Evolutionary conservation across 2,797 vertebrate species (phyloP).

Genomic region (Anomalospiza imberbis): DNA sequence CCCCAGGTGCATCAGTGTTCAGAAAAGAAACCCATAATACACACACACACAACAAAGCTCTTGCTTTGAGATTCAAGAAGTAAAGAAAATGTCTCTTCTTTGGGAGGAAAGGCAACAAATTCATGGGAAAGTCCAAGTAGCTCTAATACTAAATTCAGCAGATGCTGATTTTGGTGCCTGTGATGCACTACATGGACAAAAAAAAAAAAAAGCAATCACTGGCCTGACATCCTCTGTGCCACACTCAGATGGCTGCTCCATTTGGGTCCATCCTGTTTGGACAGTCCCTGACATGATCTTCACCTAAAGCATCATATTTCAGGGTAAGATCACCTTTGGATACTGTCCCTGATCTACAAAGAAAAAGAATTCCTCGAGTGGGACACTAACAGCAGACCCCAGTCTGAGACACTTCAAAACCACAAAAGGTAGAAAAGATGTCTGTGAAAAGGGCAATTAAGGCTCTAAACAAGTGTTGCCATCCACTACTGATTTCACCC

Average conservation of each 20-base stretch:
- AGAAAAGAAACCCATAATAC: fast-evolving
- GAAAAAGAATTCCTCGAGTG: background rate
- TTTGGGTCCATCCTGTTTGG: background rate
- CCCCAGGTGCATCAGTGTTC: background rate
- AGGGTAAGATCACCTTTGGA: background rate
- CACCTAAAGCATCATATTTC: background rate
- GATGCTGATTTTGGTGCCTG: background rate
- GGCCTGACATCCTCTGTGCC: background rate
- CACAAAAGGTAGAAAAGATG: background rate
- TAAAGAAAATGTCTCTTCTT: background rate
- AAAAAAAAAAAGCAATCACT: background rate
- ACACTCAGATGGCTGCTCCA: background rate
- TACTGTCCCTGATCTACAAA: fast-evolving
- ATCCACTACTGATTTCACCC: background rate
- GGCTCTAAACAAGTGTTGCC: background rate
- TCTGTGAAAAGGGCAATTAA: background rate
- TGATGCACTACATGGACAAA: background rate
- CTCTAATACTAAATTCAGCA: background rate
- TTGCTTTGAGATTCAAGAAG: background rate
- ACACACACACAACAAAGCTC: background rate
- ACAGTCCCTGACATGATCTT: background rate
- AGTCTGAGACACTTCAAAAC: background rate
- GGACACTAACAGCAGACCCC: background rate
- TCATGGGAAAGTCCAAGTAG: background rate
- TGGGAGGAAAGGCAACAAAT: background rate